These are phyloP conservation scores for Peucedramus taeniatus DNA, from an alignment of 2,113 vertebrate species.

Conservation along the genomic window DNA sequence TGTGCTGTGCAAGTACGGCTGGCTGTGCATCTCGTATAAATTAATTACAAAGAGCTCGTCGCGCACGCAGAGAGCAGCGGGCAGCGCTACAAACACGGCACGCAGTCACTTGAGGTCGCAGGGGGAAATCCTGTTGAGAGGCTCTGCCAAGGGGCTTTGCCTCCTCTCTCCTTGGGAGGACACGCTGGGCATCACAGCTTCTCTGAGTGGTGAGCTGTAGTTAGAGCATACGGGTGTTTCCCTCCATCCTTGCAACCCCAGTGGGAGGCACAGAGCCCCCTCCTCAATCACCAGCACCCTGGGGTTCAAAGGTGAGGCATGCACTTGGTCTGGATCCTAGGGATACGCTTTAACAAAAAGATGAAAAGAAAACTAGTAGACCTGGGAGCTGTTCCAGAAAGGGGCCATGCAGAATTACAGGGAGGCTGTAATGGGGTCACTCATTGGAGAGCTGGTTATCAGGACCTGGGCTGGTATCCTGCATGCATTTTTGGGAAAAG, in stretches of 20 bases:
- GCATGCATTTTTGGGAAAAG: not conserved
- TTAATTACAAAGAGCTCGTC: not conserved
- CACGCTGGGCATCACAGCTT: not conserved
- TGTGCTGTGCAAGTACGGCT: not conserved
- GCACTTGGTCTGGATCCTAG: not conserved
- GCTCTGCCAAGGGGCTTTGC: not conserved
- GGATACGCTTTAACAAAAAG: not conserved
- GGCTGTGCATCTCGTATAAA: constrained; percentile 1
- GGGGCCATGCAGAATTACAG: not conserved
- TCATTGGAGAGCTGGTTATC: rapidly evolving
- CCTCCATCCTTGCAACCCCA: not conserved
- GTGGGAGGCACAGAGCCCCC: not conserved
- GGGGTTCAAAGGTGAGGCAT: not conserved
- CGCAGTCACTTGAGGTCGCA: not conserved
- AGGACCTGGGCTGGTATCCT: no score
- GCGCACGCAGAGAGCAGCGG: not conserved
- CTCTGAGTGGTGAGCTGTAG: not conserved
- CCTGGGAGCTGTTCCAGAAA: not conserved
- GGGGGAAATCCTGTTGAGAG: not conserved
- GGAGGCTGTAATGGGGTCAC: not conserved
- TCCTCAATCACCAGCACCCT: not conserved
- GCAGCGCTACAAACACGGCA: not conserved
- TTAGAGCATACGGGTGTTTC: not conserved
- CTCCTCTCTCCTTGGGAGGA: not conserved
- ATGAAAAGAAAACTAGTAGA: not conserved